Evolutionary conservation across 2,113 vertebrate genomes (phyloP).

Genomic region (Tautogolabrus adspersus): DNA sequence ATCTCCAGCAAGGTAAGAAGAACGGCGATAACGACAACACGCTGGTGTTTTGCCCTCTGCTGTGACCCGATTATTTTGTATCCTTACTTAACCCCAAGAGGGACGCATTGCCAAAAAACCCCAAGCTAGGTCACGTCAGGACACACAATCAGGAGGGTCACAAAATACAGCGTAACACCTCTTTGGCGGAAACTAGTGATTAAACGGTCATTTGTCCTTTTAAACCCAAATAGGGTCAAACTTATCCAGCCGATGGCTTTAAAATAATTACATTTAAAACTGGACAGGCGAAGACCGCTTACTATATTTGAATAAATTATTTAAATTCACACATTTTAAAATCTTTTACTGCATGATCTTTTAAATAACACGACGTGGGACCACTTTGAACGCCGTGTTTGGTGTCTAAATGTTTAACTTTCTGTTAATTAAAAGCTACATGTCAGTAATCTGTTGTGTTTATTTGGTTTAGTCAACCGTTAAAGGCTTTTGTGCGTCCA

Average conservation of each 20-base stretch:
- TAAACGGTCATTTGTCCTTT: neutral
- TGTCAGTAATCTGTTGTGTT: too few relatives aligned
- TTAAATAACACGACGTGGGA: neutral
- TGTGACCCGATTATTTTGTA: neutral
- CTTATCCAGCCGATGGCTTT: too few relatives aligned
- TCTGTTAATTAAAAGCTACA: neutral
- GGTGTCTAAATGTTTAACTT: neutral
- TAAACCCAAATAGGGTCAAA: too few relatives aligned
- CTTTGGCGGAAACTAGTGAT: neutral
- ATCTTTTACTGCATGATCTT: neutral
- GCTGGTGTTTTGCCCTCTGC: neutral
- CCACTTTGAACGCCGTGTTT: slow-evolving; percentile 14
- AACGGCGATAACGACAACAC: too few relatives aligned
- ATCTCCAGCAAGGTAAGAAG: slow-evolving; percentile 84
- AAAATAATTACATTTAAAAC: too few relatives aligned
- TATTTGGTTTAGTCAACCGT: neutral
- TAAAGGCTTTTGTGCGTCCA: neutral
- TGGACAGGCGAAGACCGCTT: too few relatives aligned
- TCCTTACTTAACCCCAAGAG: neutral
- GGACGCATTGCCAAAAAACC: neutral
- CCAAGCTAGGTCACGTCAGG: neutral
- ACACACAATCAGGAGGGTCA: neutral
- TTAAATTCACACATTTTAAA: neutral
- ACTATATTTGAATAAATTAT: too few relatives aligned
- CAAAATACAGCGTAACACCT: neutral